Conservation (phyloP, 2,797 vertebrate species). For the Malurus leucopterus region DNA sequence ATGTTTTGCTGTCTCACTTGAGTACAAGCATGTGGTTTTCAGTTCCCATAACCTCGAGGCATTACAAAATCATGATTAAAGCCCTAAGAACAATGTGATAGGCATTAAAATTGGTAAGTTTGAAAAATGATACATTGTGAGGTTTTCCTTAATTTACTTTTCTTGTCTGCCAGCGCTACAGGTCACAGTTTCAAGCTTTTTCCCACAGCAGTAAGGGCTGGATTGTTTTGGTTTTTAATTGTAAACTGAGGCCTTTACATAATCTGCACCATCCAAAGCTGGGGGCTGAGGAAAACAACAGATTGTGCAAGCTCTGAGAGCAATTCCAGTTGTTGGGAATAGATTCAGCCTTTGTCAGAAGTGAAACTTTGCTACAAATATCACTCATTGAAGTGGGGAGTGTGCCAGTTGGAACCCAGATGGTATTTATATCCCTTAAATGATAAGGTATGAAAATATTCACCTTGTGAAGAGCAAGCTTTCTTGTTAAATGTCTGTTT, state of each 20-base stretch:
- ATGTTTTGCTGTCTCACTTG: conserved; percentile 14
- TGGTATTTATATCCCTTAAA: not conserved
- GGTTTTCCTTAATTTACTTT: conserved; percentile 27
- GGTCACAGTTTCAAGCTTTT: conserved; percentile 19
- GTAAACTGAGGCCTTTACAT: not conserved
- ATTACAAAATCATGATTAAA: not conserved
- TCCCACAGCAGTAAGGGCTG: not conserved
- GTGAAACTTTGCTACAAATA: not conserved
- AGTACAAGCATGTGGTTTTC: conserved; percentile 21
- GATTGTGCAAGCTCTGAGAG: not conserved
- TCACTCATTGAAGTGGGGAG: not conserved
- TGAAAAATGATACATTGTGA: conserved; percentile 28
- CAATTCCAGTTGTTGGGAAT: not conserved
- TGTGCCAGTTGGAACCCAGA: not conserved
- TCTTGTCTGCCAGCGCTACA: not conserved
- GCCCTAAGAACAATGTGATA: not conserved
- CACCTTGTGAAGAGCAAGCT: not conserved
- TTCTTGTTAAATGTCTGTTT: not conserved
- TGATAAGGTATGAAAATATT: not conserved
- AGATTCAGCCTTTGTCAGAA: not conserved
- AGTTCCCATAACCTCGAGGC: not conserved
- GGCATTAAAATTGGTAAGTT: not conserved
- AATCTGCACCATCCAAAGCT: not conserved
- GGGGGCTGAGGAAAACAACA: not conserved
- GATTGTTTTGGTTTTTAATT: conserved; percentile 24